Conservation (phyloP, 1,140 invertebrate species). For the Nephotettix cincticeps region DNA sequence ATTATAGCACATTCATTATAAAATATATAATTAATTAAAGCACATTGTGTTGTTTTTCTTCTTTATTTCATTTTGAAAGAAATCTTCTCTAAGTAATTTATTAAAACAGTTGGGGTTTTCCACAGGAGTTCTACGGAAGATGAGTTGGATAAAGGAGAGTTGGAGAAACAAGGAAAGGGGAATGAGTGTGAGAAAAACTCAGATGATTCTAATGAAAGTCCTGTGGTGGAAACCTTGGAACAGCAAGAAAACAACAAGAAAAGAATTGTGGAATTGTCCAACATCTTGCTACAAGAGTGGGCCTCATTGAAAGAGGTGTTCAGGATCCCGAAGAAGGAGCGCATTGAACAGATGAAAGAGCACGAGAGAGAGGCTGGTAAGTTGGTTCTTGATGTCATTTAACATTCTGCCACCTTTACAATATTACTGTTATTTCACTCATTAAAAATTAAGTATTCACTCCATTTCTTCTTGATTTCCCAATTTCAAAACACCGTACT, state of each 20-base stretch:
- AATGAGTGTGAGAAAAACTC: not conserved
- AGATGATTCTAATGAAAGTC: not conserved
- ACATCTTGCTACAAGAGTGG: slow-evolving; percentile 71
- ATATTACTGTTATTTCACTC: too few relatives aligned
- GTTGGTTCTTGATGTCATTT: slow-evolving; percentile 19
- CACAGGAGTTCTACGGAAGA: slow-evolving; percentile 29
- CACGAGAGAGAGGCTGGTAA: slow-evolving; percentile 82
- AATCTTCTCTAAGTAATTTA: too few relatives aligned
- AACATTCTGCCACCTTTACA: too few relatives aligned
- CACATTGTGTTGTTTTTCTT: too few relatives aligned
- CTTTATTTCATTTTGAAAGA: too few relatives aligned
- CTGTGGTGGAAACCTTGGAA: not conserved
- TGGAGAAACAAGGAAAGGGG: not conserved
- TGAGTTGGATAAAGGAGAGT: slow-evolving; percentile 10
- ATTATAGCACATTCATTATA: too few relatives aligned
- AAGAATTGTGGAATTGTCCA: slow-evolving; percentile 51
- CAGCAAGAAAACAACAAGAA: slow-evolving; percentile 4
- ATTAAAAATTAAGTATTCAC: too few relatives aligned
- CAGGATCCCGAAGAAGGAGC: slow-evolving; percentile 92
- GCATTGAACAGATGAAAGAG: slow-evolving; percentile 90
- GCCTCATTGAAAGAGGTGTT: slow-evolving; percentile 84
- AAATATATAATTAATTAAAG: too few relatives aligned
- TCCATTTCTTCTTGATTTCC: too few relatives aligned
- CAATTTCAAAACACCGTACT: too few relatives aligned
- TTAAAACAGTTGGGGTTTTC: too few relatives aligned